Evolutionary conservation across 2,888 invertebrate species (phyloP), one percentile per base, ranked within the genome.

Genomic region (Aplocera efformata): DNA sequence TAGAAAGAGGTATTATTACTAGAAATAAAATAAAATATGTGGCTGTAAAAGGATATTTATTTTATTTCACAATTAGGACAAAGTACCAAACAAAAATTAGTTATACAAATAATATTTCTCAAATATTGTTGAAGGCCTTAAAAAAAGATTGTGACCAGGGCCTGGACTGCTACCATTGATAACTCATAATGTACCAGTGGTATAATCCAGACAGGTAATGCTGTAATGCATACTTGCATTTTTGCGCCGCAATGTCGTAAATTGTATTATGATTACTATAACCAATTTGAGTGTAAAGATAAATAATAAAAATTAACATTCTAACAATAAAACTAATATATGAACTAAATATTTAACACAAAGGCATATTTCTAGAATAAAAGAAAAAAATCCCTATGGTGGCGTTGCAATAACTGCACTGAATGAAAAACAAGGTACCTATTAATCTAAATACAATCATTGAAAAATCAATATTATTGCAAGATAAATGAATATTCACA

Each of bases 1-100:
- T n/a, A 6, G 28, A 11, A 13, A 13, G 10, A 11, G 10, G 10
- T 11, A 6, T 28, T 7, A 7, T 9, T 10, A 32, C n/a, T n/a
- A n/a, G n/a, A n/a, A n/a, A n/a, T n/a, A 35, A 8, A 7, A 29
- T 22, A 33, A 37, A 34, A 24, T 21, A 17, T 3, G 36, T 42
- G 34, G 69, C 66, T 83, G 81, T 82, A 86, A 83, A 86, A 82
- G 81, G 80, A 81, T 77, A 79, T 86, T 85, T 86, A 86, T 85
- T 86, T 79, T 83, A 84, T 78, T 85, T 82, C 81, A 84, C 79
- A 83, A 79, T 78, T 68, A 72, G 66, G 72, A 75, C 70, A 76
- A 74, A 75, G 64, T 79, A 77, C 74, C 73, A 77, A 83, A 81
- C 70, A 72, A 78, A 72, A 63, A 73, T 68, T 69, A 59, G 66